Percentiles rank a stretch among this genome's conserved stretches.
phyloP scores from a whole-genome alignment of 2,113 vertebrate species.

The Illadopsis cleaveri region DNA sequence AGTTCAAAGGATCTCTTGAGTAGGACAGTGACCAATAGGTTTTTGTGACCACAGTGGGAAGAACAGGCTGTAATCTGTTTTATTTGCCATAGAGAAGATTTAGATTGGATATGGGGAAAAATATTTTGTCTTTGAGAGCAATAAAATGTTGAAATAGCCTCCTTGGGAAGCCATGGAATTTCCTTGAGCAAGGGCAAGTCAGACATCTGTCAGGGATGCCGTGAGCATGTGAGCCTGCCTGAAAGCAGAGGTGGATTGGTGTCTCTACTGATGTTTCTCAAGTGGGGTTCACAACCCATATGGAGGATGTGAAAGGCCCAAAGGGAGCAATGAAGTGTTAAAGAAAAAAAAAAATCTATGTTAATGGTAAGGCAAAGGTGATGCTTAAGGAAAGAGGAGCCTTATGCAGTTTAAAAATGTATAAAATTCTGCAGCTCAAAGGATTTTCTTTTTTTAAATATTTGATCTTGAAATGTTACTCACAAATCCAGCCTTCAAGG shows the following conservation, averaged over 20 bases:
- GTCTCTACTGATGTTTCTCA: background rate
- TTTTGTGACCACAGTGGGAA: background rate
- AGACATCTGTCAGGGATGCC: background rate
- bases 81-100: conserved; percentile 16
- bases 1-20: background rate
- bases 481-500: background rate
- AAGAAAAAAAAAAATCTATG: background rate
- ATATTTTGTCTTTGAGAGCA: conserved; percentile 44
- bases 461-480: conserved; percentile 21
- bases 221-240: background rate
- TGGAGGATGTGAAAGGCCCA: background rate
- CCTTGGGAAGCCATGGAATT: conserved; percentile 13
- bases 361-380: background rate
- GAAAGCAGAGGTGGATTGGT: background rate
- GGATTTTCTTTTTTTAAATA: conserved; percentile 23
- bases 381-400: background rate
- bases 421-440: background rate
- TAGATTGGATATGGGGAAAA: background rate
- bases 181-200: conserved; percentile 32
- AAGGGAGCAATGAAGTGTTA: background rate
- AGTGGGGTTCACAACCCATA: background rate
- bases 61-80: conserved; percentile 13
- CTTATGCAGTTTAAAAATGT: background rate
- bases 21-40: background rate
- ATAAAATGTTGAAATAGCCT: conserved; percentile 31